These are phyloP conservation scores for Drosophila barbarae DNA, from an alignment of 2,888 invertebrate species.

Conservation along the genomic window DNA sequence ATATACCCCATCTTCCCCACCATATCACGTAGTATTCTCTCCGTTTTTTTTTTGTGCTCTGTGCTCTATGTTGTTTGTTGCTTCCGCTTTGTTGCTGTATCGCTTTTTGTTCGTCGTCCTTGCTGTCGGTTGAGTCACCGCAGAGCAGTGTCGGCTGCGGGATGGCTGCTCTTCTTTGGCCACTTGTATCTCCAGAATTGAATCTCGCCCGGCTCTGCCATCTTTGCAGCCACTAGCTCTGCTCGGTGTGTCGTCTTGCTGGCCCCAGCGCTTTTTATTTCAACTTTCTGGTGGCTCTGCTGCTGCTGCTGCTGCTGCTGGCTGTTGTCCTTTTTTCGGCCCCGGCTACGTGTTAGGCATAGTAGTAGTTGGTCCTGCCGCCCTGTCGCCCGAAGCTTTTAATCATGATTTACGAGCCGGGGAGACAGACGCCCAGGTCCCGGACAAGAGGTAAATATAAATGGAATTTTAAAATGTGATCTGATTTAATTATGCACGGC, in stretches of 20 bases:
- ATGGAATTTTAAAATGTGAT: slow-evolving; percentile 77
- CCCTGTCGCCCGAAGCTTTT: slow-evolving; percentile 75
- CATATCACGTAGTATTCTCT: slow-evolving; percentile 32
- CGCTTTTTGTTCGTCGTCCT: slow-evolving; percentile 20
- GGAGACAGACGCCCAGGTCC: slow-evolving; percentile 43
- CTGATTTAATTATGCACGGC: slow-evolving; percentile 76
- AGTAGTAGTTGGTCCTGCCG: slow-evolving; percentile 42
- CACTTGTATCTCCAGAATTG: slow-evolving; percentile 73
- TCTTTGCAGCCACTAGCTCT: slow-evolving; percentile 55
- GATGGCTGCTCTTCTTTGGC: slow-evolving; percentile 61
- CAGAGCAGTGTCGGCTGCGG: slow-evolving; percentile 42
- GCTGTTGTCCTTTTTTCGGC: slow-evolving; percentile 26
- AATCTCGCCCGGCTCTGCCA: slow-evolving; percentile 65
- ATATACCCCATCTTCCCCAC: slow-evolving; percentile 12
- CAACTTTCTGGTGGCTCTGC: slow-evolving; percentile 40
- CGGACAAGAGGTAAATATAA: slow-evolving; percentile 73
- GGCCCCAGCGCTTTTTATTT: slow-evolving; percentile 68
- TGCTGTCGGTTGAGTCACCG: slow-evolving; percentile 63
- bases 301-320: slow-evolving; percentile 21
- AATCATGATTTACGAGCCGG: slow-evolving; percentile 77
- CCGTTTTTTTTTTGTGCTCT: slow-evolving; percentile 6
- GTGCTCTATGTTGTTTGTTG: slow-evolving; percentile 34
- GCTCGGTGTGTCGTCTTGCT: slow-evolving; percentile 56
- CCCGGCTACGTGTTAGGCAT: slow-evolving; percentile 68
- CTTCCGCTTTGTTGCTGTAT: slow-evolving; percentile 37